Evolutionary conservation across 2,113 vertebrate species (phyloP), one percentile per base, ranked within the genome.

Genomic region (Scatophagus argus): DNA sequence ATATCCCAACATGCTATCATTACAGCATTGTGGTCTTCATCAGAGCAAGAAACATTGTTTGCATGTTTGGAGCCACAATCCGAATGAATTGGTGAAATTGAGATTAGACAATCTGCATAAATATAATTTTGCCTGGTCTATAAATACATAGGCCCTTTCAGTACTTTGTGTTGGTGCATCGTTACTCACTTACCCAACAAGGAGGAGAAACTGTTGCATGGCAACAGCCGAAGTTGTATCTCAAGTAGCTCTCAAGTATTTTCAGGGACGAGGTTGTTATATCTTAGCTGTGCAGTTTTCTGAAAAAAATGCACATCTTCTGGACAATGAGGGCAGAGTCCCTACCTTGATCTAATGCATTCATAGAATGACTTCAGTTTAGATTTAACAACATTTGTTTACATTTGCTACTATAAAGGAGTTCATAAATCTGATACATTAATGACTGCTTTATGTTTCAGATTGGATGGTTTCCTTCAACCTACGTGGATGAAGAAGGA

Each of bases 391-490:
- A 27, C 3, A 3, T 3, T 34, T 70, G 61, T 79, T 73, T 55
- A 31, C 4, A 51, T 21, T 47, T 44, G 21, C 29, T 41, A 17
- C 51, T 52, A 21, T 51, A 13, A 54, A 31, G 19, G 17, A 27
- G 31, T 64, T 34, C 5, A 17, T 17, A 6, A 36, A 39, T 84
- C 31, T 84, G 41, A 81, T 61, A n/a, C n/a, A n/a, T n/a, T n/a
- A 46, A 54, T 43, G n/a, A 7, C 31, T 60, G 1, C 63, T 41
- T 69, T 27, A 8, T 62, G 0, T 85, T 74, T 8, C 93, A 99
- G 98, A 95, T 99, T 0, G 98, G 98, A 78, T 99, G 98, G 98
- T 99, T 99, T 82, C 98, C 98, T 62, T 99, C 98, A 0, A 99
- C 98, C 0, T 99, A 99, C 0, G 98, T 99, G 59, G 97, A 99